Evolutionary conservation across 1,140 invertebrate species (phyloP).

Genomic region (Homalodisca vitripennis): DNA sequence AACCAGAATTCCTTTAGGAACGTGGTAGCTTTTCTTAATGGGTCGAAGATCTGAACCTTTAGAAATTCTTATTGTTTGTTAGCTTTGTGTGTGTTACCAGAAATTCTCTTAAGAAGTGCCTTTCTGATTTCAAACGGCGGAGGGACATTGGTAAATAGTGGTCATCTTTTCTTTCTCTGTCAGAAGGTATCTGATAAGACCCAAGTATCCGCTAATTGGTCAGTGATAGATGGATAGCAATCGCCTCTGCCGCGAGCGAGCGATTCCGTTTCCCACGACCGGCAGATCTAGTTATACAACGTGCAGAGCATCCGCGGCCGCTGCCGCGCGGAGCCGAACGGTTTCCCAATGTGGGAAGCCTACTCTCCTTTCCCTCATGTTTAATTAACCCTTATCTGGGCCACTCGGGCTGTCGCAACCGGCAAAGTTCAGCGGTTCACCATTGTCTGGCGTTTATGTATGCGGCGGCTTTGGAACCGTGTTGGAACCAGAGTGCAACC

Average conservation of each 20-base stretch:
- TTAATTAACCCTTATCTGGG: conserved; percentile 21
- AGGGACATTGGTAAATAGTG: too few relatives aligned
- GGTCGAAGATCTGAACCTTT: too few relatives aligned
- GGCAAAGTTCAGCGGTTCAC: neutral
- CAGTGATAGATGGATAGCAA: neutral
- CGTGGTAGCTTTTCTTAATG: too few relatives aligned
- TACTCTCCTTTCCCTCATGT: conserved; percentile 13
- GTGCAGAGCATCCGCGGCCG: neutral
- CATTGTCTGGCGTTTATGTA: neutral
- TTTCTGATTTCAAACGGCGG: too few relatives aligned
- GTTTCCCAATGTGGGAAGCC: conserved; percentile 22
- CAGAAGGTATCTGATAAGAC: too few relatives aligned
- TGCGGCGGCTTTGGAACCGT: too few relatives aligned
- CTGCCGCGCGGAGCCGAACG: neutral
- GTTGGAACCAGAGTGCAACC: too few relatives aligned
- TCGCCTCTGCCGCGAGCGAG: neutral
- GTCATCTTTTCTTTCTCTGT: too few relatives aligned
- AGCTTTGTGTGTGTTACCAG: too few relatives aligned
- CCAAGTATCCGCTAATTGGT: neutral
- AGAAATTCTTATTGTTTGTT: too few relatives aligned
- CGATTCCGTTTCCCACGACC: conserved; percentile 2
- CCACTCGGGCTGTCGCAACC: neutral
- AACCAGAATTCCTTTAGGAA: too few relatives aligned
- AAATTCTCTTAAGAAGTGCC: too few relatives aligned
- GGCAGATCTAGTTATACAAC: neutral